A percentile compares a stretch with the other conserved stretches of the same genome.
These are phyloP conservation scores for Palloptera scutellata DNA, from an alignment of 2,888 invertebrate species.

Conservation along the genomic window DNA sequence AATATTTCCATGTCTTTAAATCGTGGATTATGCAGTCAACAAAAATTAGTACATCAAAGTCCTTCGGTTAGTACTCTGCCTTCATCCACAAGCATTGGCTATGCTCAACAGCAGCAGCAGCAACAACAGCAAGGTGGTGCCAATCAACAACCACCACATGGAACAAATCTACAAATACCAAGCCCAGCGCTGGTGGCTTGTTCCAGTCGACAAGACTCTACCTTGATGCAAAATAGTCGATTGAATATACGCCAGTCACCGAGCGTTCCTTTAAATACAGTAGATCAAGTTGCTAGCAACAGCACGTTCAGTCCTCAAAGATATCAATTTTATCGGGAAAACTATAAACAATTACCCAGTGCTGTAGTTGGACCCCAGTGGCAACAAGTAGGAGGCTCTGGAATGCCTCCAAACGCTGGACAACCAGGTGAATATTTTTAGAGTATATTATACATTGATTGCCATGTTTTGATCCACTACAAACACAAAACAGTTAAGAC, in stretches of 20 bases:
- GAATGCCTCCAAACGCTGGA: slow-evolving; percentile 52
- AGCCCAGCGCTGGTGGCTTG: slow-evolving; percentile 76
- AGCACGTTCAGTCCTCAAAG: slow-evolving; percentile 77
- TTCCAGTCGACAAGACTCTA: slow-evolving; percentile 72
- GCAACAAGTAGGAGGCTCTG: slow-evolving; percentile 49
- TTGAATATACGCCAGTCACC: slow-evolving; percentile 80
- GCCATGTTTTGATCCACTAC: too few species aligned
- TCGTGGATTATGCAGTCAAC: slow-evolving; percentile 67
- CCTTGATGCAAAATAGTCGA: slow-evolving; percentile 67
- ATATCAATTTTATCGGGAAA: slow-evolving; percentile 91
- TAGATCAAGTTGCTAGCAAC: slow-evolving; percentile 67
- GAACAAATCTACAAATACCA: slow-evolving; percentile 68
- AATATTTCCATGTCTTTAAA: slow-evolving; percentile 63
- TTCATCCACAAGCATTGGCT: slow-evolving; percentile 57
- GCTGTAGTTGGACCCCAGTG: slow-evolving; percentile 52
- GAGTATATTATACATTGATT: not conserved
- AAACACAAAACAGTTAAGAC: too few species aligned
- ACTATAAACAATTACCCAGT: too few species aligned
- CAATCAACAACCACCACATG: slow-evolving; percentile 52
- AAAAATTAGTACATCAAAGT: slow-evolving; percentile 80
- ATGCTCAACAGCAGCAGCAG: slow-evolving; percentile 48
- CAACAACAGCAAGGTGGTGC: slow-evolving; percentile 48
- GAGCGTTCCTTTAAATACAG: slow-evolving; percentile 83
- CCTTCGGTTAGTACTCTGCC: slow-evolving; percentile 72
- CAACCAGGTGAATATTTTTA: slow-evolving; percentile 46